Base-by-base conservation (phyloP, 2,888 invertebrate species). In the Tiliacea citrago region DNA sequence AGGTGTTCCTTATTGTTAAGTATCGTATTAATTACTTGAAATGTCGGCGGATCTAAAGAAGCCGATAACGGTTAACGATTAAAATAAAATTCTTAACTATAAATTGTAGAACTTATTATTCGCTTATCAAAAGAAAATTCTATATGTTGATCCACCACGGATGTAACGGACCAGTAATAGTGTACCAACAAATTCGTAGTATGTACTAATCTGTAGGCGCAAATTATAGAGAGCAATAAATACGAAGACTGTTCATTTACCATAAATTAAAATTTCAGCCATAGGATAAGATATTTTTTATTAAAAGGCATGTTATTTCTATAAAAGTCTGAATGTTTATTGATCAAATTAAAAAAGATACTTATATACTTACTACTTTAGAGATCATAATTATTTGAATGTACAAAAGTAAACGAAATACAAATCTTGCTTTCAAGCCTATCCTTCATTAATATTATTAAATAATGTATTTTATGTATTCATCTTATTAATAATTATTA, bases 201-300 rank as follows among this genome's bases (percentile, higher is more conserved):
- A 68, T 24, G 12, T 47, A 45, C 12, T 39, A 42, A 29, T 35
- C 35, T 35, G n/a, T 63, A 45, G 6, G n/a, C n/a, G 0, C 18
- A 51, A 35, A 57, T 57, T 6, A 69, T 45, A 62, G 45, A 73
- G 68, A 81, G 77, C 77, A 80, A 82, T 80, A 82, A 49, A 65
- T 77, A 51, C 29, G 7, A 79, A 79, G 78, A 79, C 81, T 81
- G 80, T 80, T 81, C 65, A 57, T 82, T 81, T 82, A 57, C 72
- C 68, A 35, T 70, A 55, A 45, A 55, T 81, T 58, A n/a, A 80
- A 63, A 29, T 80, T 80, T 68, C 78, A 65, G 21, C 68, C 75
- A 75, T 68, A 60, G 24, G 8, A 61, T 68, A 73, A 68, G 53
- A 75, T 81, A 65, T 68, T 55, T 55, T 80, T 74, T 65, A 79